phyloP scores from a whole-genome alignment of 2,113 vertebrate genomes.

The Xenopus laevis region DNA sequence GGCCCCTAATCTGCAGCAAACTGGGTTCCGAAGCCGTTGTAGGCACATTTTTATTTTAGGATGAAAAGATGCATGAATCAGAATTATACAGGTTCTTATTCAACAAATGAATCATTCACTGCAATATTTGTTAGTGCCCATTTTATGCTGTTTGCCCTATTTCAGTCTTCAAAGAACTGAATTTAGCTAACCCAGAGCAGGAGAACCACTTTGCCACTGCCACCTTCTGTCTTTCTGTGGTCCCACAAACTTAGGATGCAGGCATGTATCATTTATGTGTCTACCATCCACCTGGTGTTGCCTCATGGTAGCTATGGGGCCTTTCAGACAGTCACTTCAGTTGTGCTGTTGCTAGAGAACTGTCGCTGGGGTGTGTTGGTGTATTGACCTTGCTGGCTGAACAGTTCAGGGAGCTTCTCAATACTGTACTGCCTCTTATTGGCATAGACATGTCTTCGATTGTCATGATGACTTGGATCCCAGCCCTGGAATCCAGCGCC shows the following conservation, averaged over 20 bases:
- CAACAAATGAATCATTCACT: neutral
- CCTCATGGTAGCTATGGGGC: neutral
- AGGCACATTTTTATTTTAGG: neutral
- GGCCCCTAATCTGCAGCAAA: neutral
- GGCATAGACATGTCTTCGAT: conserved; percentile 65
- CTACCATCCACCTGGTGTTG: neutral
- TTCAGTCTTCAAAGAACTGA: neutral
- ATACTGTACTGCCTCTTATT: conserved; percentile 77
- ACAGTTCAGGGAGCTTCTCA: conserved; percentile 79
- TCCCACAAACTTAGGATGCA: neutral
- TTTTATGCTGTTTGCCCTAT: neutral
- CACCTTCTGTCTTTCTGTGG: neutral
- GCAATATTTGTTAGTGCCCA: neutral
- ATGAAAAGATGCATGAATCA: neutral
- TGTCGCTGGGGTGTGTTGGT: conserved; percentile 62
- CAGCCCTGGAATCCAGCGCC: conserved; percentile 70
- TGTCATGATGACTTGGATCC: conserved; percentile 66
- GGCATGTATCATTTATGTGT: conserved; percentile 4
- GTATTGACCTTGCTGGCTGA: conserved; percentile 68
- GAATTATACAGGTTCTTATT: neutral
- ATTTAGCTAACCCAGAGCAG: neutral
- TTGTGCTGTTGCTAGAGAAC: conserved; percentile 91
- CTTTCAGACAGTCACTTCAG: conserved; percentile 89
- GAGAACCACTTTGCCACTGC: neutral
- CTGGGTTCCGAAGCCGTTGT: neutral